phyloP scores from a whole-genome alignment of 2,113 vertebrate genomes.

The Pomatorhinus ruficollis region DNA sequence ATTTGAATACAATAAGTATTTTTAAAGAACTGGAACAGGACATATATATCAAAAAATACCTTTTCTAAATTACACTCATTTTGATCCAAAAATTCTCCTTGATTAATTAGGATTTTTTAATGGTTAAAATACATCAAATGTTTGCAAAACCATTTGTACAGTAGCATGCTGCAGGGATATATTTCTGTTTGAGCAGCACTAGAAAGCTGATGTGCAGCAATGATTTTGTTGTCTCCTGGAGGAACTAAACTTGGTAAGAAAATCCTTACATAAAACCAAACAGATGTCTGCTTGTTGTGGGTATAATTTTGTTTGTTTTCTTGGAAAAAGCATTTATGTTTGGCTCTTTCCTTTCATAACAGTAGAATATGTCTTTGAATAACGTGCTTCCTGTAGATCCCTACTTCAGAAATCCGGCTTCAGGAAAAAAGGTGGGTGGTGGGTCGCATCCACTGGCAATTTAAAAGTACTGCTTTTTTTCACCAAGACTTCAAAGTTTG shows the following conservation, averaged over 20 bases:
- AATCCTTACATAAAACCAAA: constrained; percentile 26
- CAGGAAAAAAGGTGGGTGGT: neutral
- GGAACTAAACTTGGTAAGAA: constrained; percentile 8
- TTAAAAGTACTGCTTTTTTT: neutral
- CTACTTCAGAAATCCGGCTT: neutral
- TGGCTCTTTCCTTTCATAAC: neutral
- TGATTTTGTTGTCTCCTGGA: constrained; percentile 39
- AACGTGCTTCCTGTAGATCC: neutral
- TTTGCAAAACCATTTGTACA: constrained; percentile 24
- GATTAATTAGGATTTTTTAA: constrained; percentile 10
- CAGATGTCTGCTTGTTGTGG: neutral
- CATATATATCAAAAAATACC: neutral
- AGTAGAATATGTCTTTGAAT: neutral
- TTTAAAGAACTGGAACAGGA: neutral
- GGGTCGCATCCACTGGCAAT: neutral
- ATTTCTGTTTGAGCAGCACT: neutral
- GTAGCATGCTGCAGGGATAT: neutral
- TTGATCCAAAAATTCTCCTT: neutral
- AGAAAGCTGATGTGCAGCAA: constrained; percentile 20
- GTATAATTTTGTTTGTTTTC: neutral
- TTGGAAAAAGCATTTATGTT: neutral
- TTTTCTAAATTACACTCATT: neutral
- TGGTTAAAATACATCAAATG: neutral
- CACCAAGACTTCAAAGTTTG: neutral
- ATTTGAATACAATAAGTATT: neutral